Conservation (phyloP, 2,113 vertebrate genomes). For the Sinocyclocheilus grahami region DNA sequence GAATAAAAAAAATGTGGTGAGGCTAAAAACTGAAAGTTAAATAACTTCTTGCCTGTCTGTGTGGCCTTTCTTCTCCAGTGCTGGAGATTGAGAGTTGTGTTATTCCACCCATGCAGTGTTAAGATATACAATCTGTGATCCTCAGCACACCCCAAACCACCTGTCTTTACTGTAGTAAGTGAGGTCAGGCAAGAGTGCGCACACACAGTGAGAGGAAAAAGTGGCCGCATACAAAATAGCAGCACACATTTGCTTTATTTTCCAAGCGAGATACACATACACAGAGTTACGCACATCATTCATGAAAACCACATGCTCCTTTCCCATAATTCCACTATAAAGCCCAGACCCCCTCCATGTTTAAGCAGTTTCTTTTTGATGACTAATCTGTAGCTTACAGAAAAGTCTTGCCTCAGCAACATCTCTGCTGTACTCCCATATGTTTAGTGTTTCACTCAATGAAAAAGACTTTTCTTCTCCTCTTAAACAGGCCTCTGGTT, state of each 20-base stretch:
- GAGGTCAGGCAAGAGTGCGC: constrained; percentile 3
- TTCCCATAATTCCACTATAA: constrained; percentile 60
- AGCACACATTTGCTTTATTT: constrained; percentile 3
- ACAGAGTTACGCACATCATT: constrained; percentile 50
- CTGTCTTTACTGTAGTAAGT: constrained; percentile 8
- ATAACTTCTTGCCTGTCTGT: not conserved
- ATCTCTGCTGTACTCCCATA: constrained; percentile 55
- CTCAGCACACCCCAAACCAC: not conserved
- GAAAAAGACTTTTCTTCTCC: constrained; percentile 9
- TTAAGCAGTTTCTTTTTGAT: constrained; percentile 64
- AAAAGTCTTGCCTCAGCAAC: constrained; percentile 52
- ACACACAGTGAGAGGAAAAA: too few relatives aligned
- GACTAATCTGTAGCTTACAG: constrained; percentile 67
- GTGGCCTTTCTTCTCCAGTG: not conserved
- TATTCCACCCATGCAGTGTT: not conserved
- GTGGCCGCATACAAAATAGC: not conserved
- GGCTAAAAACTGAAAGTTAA: constrained; percentile 3
- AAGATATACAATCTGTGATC: not conserved
- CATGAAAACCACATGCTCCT: constrained; percentile 69
- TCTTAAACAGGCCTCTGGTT: constrained; percentile 25
- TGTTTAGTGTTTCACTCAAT: constrained; percentile 64
- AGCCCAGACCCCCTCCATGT: constrained; percentile 59
- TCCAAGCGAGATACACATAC: not conserved
- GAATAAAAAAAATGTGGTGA: not conserved
- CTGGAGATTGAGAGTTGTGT: not conserved